Conservation (phyloP, 2,888 invertebrate species). For the Sepiola atlantica region DNA sequence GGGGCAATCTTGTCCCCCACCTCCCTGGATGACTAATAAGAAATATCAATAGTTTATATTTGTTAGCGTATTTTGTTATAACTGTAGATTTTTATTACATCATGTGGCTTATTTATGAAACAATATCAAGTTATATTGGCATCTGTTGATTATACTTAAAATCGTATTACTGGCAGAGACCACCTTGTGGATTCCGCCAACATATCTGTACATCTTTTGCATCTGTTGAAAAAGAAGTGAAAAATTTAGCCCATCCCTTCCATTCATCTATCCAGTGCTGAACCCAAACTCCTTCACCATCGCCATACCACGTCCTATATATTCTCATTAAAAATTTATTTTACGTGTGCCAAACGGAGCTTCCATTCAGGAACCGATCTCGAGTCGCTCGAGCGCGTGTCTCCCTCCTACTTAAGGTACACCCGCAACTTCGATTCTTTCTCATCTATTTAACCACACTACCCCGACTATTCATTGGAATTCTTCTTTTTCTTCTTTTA, state of each 20-base stretch:
- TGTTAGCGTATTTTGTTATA: not conserved
- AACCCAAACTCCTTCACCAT: not conserved
- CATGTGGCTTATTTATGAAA: not conserved
- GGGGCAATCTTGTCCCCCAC: too few relatives aligned
- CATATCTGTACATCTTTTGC: not conserved
- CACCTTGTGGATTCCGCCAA: not conserved
- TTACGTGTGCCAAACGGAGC: not conserved
- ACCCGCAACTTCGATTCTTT: not conserved
- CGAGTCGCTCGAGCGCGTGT: not conserved
- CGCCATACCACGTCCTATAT: not conserved
- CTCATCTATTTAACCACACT: not conserved
- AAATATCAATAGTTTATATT: too few relatives aligned
- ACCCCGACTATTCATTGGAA: not conserved
- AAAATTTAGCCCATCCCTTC: not conserved
- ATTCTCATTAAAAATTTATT: not conserved
- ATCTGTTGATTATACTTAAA: not conserved
- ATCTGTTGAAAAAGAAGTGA: not conserved
- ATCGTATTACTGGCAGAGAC: not conserved
- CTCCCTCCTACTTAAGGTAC: not conserved
- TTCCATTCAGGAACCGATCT: slow-evolving; percentile 1
- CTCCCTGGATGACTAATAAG: too few relatives aligned
- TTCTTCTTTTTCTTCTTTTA: not conserved
- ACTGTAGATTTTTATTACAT: not conserved
- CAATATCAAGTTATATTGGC: not conserved
- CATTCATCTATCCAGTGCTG: not conserved